Base-by-base conservation (phyloP, 1,140 invertebrate genomes). In the Fopius arisanus region DNA sequence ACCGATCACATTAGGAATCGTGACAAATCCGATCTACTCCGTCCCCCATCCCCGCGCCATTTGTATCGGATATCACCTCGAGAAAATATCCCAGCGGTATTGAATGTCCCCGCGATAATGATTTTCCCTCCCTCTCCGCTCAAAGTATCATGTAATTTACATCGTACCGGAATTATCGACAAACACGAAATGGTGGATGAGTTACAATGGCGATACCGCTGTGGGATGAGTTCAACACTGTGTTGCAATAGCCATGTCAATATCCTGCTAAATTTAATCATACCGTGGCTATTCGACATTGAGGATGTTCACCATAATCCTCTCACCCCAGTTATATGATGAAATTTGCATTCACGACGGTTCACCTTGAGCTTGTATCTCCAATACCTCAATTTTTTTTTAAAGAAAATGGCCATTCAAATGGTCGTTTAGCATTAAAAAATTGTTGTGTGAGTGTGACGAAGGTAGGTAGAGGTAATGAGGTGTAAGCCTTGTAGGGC, bases 21-120 rank as follows among this genome's bases (percentile, higher is more conserved):
- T 87, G 86, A 87, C 85, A 87, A 87, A 87, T 86, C 86, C 82
- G 83, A 87, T 86, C 83, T 82, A 66, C 59, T 67, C 72, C 7
- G 59, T 66, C 40, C 31, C 41, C 41, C 12, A 41, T 26, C 19
- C 41, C 23, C 69, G 26, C 29, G 9, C 26, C 74, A 37, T 67
- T 73, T 71, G 37, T 78, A 68, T 77, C 67, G 70, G 40, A 69
- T 65, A 67, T 54, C 63, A 31, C 41, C 12, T 65, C 23, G 21
- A 54, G 70, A n/a, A 19, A 48, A 3, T 48, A 48, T 16, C 16
- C 1, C 43, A 19, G 9, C 29, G 48, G 19, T 68, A 28, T 48
- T 48, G 12, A n/a, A 28, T 62, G 14, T 19, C 14, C 16, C 43
- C 43, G 14, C 43, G 16, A 48, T 48, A 48, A 48, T 48, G 43